Evolutionary conservation across 2,113 vertebrate genomes (phyloP), one percentile per base, ranked within the genome.

Genomic region (Gasterosteus nipponicus): DNA sequence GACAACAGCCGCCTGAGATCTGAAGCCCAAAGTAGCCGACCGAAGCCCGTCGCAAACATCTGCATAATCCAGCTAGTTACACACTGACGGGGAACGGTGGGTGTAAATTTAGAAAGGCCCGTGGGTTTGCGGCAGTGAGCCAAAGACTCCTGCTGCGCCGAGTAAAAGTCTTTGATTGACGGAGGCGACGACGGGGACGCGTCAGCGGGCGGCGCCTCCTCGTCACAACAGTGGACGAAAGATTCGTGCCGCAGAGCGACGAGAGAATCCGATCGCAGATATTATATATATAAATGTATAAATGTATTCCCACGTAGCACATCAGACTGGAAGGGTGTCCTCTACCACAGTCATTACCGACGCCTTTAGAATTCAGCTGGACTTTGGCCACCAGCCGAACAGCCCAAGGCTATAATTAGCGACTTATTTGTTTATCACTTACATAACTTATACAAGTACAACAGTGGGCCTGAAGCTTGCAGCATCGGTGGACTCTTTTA

Each of bases 241-340:
- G 77, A 91, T 90, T 87, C 75, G 91, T 84, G 31, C 29, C 64
- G 57, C 58, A 42, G 72, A 59, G 68, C 69, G 63, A 83, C 86
- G 89, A 87, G 83, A 74, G 22, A 78, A 53, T 35, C 35, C 18
- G 69, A 2, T 19, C 65, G 10, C 2, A 3, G 73, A 38, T 3
- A 5, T 33, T 33, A 33, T 33, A 33, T 33, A 33, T 33, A 33
- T 33, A 33, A 4, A 33, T 33, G 5, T 33, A 33, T 33, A 33
- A 4, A 11, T 51, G 62, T 31, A 69, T 61, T 72, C 19, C 65
- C 58, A 39, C 3, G 46, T 26, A 63, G 31, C 68, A 71, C 1
- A 4, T n/a, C 58, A 69, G 66, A 42, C 14, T 73, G 35, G 70
- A 64, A 70, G 26, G 22, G 15, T 15, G 53, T 42, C 61, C 39